These are phyloP conservation scores for Hedya salicella DNA, from an alignment of 2,888 invertebrate genomes.

Conservation along the genomic window DNA sequence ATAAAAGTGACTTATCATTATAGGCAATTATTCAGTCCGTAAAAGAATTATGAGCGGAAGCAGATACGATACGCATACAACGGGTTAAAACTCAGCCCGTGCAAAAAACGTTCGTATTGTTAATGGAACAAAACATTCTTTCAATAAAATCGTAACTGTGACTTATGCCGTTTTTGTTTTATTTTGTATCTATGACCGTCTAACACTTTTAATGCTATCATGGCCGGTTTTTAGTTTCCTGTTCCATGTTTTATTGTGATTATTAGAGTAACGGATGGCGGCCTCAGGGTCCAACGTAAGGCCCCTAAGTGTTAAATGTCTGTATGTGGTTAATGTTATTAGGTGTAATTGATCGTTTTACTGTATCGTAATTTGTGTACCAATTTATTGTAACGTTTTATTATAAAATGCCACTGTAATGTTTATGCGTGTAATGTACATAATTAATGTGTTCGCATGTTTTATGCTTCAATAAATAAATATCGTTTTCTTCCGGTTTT, in stretches of 20 bases:
- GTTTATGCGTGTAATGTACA: not conserved
- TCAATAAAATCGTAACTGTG: not conserved
- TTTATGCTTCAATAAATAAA: not conserved
- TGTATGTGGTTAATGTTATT: conserved; percentile 26
- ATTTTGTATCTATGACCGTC: conserved; percentile 59
- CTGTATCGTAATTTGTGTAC: conserved; percentile 14
- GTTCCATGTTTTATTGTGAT: conserved; percentile 56
- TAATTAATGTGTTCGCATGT: not conserved
- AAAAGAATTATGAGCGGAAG: conserved; percentile 55
- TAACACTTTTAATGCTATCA: conserved; percentile 61
- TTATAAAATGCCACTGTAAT: not conserved
- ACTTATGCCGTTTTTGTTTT: conserved; percentile 47
- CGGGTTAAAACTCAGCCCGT: conserved; percentile 41
- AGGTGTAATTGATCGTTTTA: conserved; percentile 14
- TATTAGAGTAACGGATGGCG: conserved; percentile 48
- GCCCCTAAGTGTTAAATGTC: conserved; percentile 59
- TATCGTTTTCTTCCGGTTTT: not conserved
- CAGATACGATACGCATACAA: conserved; percentile 49
- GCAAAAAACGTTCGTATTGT: conserved; percentile 26
- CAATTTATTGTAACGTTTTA: not conserved
- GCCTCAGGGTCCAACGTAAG: conserved; percentile 56
- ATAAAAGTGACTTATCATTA: conserved; percentile 62
- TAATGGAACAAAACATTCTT: not conserved
- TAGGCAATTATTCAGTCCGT: conserved; percentile 62
- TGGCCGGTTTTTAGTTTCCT: conserved; percentile 55